These are phyloP conservation scores for Ochotona curzoniae DNA, from an alignment of 2,113 vertebrate species.

Conservation along the genomic window DNA sequence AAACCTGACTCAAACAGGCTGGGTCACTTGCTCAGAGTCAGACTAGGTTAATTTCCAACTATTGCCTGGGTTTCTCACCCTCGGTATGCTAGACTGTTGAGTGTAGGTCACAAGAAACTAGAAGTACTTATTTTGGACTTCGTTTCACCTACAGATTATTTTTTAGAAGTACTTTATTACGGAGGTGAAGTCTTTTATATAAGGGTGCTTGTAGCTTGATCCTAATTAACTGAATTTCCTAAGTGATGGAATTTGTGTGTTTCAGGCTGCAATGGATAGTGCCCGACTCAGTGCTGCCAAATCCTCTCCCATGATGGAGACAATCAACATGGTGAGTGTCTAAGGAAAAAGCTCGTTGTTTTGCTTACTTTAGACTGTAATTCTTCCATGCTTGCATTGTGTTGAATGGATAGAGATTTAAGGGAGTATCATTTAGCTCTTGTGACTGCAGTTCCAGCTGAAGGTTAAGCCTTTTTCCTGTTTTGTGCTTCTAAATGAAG, in stretches of 20 bases:
- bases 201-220: background rate
- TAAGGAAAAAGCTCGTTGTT: background rate
- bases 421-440: background rate
- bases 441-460: background rate
- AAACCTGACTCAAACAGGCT: background rate
- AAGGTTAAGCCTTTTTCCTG: background rate
- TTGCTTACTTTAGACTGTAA: background rate
- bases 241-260: constrained; percentile 25
- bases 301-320: constrained; percentile 99
- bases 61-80: background rate
- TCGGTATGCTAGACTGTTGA: background rate
- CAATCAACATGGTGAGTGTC: constrained; percentile 94
- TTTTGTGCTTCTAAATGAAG: background rate
- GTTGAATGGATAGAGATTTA: background rate
- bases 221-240: background rate
- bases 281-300: constrained; percentile 97
- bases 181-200: background rate
- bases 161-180: background rate
- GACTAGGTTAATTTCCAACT: background rate
- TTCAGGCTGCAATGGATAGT: constrained; percentile 95
- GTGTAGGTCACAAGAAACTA: background rate
- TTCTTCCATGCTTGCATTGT: background rate
- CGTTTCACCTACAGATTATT: background rate
- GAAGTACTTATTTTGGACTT: constrained; percentile 30
- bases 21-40: background rate